These are phyloP conservation scores for Hemithea aestivaria DNA, from an alignment of 2,888 invertebrate species.

Conservation along the genomic window DNA sequence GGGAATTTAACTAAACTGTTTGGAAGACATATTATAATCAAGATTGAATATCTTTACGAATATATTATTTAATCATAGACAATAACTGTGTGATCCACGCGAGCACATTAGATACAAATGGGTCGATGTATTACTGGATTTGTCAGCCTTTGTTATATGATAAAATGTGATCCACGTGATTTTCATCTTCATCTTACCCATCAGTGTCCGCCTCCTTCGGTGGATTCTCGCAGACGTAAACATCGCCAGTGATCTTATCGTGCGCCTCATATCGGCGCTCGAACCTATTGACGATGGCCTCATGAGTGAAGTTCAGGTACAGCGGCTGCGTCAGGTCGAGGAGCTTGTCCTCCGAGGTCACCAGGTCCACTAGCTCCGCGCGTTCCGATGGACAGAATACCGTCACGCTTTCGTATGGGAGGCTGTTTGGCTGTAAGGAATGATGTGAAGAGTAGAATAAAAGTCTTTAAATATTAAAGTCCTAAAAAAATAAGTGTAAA, in stretches of 20 bases:
- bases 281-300: constrained; percentile 87
- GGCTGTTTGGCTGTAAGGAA: constrained; percentile 85
- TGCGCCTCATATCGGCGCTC: constrained; percentile 83
- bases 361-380: constrained; percentile 84
- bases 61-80: no score
- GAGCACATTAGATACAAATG: no score
- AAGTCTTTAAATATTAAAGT: constrained; percentile 5
- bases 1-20: no score
- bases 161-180: no score
- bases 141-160: no score
- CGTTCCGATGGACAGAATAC: constrained; percentile 90
- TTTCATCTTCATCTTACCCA: constrained; percentile 79
- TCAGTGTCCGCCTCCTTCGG: constrained; percentile 79
- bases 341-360: constrained; percentile 87
- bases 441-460: no score
- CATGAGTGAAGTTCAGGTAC: constrained; percentile 92
- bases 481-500: no score
- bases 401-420: constrained; percentile 90
- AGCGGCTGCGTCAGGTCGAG: constrained; percentile 89
- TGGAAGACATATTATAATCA: no score
- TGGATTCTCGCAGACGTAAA: constrained; percentile 85
- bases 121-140: no score
- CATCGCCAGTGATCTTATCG: constrained; percentile 89
- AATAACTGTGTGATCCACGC: no score
- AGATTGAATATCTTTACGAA: no score